Base-by-base conservation (phyloP, 2,113 vertebrate genomes). In the Opisthocomus hoazin region DNA sequence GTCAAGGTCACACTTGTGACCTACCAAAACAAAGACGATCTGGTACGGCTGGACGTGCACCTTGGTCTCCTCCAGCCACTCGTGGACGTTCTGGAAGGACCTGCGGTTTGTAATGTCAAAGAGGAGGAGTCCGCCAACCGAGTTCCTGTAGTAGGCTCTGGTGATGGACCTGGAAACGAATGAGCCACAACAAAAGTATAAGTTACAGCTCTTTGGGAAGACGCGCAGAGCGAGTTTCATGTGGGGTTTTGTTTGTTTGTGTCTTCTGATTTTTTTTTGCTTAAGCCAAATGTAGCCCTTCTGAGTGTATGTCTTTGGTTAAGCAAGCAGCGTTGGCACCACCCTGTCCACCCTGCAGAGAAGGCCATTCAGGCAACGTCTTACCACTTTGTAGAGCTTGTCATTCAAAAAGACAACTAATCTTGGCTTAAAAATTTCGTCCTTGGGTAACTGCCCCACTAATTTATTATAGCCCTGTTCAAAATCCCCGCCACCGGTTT, bases 21-120 rank as follows among this genome's bases (percentile, higher is more conserved):
- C 99, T 17, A 99, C 99, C 96, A 99, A 96, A 83, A 99, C 98
- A 95, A 99, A 99, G 95, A 99, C 98, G 39, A 99, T 99, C 98
- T 98, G 98, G 98, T 99, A 99, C 0, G 99, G 99, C 97, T 99
- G 99, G 69, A 99, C 99, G 10, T 99, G 99, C 93, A 99, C 99
- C 95, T 98, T 99, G 98, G 98, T 99, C 98, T 99, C 98, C 98
- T 99, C 98, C 36, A 99, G 97, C 98, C 98, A 99, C 94, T 98
- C 98, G 15, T 99, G 99, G 80, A 99, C 99, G 17, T 99, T 99
- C 97, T 99, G 99, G 98, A 99, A 99, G 84, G 99, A 99, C 86
- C 99, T 98, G 63, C 99, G 99, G 98, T 99, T 99, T 88, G 99
- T 99, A 97, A 99, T 99, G 98, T 99, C 99, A 92, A 99, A 99